These are phyloP conservation scores for Hoplodrina ambigua DNA, from an alignment of 2,888 invertebrate species.

Conservation along the genomic window DNA sequence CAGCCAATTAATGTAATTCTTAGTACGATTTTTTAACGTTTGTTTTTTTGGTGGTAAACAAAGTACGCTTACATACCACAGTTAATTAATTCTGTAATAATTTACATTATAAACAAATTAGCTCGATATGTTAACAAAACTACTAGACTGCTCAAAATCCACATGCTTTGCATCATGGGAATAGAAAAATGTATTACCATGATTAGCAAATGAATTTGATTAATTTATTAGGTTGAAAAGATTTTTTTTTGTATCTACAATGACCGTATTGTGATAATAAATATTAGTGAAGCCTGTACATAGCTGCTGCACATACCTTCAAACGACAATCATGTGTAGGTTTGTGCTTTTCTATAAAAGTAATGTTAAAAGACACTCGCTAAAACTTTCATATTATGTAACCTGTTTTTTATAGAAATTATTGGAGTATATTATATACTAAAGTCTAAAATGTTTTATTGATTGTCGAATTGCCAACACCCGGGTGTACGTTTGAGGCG, in stretches of 20 bases:
- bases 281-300: slow-evolving; percentile 77
- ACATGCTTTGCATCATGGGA: slow-evolving; percentile 38
- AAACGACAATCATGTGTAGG: slow-evolving; percentile 69
- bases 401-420: slow-evolving; percentile 69
- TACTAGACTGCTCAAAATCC: slow-evolving; percentile 40
- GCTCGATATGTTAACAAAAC: slow-evolving; percentile 26
- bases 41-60: slow-evolving; percentile 42
- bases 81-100: slow-evolving; percentile 45
- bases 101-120: slow-evolving; percentile 28
- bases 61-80: slow-evolving; percentile 22
- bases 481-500: slow-evolving; percentile 70
- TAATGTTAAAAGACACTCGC: slow-evolving; percentile 61
- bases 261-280: slow-evolving; percentile 77
- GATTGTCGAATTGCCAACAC: slow-evolving; percentile 87
- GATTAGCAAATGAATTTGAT: slow-evolving; percentile 47
- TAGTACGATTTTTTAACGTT: slow-evolving; percentile 30
- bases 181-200: slow-evolving; percentile 30
- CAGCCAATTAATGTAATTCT: slow-evolving; percentile 42
- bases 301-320: slow-evolving; percentile 71
- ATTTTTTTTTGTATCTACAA: slow-evolving; percentile 54
- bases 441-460: slow-evolving; percentile 72
- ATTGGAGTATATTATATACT: slow-evolving; percentile 68
- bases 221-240: slow-evolving; percentile 35
- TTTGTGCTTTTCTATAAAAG: slow-evolving; percentile 71
- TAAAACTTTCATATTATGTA: slow-evolving; percentile 64